These are phyloP conservation scores for Centroberyx gerrardi DNA, from an alignment of 2,797 vertebrate genomes.

Conservation along the genomic window DNA sequence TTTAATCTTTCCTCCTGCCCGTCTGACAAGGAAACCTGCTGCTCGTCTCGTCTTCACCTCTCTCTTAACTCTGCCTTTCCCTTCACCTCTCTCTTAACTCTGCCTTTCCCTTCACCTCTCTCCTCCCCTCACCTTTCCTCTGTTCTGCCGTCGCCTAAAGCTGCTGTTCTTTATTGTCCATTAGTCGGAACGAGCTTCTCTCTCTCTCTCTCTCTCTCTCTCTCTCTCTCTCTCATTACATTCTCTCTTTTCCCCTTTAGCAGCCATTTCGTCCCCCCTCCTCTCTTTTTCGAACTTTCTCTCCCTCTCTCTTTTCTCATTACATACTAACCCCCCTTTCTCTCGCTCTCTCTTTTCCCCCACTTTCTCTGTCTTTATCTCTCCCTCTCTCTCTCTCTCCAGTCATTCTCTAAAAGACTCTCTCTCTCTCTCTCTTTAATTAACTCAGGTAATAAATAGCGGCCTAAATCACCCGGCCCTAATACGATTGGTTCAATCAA, in stretches of 20 bases:
- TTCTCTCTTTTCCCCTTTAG: constrained; percentile 47
- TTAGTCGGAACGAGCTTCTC: constrained; percentile 1
- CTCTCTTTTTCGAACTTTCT: background rate
- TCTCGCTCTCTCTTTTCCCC: background rate
- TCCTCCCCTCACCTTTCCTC: background rate
- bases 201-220: constrained; percentile 29
- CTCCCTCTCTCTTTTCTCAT: constrained; percentile 18
- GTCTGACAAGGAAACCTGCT: background rate
- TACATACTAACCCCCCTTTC: constrained; percentile 3
- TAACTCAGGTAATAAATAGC: constrained; percentile 75
- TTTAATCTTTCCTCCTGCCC: background rate
- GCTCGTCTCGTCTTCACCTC: background rate
- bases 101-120: background rate
- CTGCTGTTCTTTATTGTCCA: constrained; percentile 20
- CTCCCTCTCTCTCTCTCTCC: constrained; percentile 7
- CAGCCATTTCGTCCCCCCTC: background rate
- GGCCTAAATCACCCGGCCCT: constrained; percentile 56
- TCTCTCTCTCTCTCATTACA: constrained; percentile 23
- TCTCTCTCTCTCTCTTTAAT: constrained; percentile 74
- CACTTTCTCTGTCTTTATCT: background rate
- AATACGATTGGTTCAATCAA: constrained; percentile 64
- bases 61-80: background rate
- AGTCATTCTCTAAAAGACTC: constrained; percentile 47
- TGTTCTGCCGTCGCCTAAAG: background rate
- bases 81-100: background rate